Evolutionary conservation across 2,113 vertebrate species (phyloP).

Genomic region (Litocranius walleri): DNA sequence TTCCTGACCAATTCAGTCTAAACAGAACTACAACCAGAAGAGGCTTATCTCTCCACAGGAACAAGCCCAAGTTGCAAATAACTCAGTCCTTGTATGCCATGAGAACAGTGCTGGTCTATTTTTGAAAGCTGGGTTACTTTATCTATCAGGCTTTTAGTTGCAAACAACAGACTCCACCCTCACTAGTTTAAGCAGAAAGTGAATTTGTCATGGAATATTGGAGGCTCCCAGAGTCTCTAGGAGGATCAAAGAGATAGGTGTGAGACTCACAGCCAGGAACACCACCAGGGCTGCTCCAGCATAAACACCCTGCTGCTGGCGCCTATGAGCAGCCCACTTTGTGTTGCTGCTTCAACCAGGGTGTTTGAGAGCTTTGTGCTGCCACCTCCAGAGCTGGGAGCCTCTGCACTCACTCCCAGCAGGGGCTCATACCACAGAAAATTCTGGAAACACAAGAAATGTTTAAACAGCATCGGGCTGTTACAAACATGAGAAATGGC

Average conservation of each 20-base stretch:
- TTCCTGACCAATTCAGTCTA: background rate
- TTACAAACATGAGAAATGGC: background rate
- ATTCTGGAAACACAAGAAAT: background rate
- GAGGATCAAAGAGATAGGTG: background rate
- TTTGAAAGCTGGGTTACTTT: slow-evolving; percentile 6
- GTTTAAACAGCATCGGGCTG: background rate
- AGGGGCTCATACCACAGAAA: background rate
- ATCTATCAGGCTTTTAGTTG: background rate
- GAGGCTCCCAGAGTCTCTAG: background rate
- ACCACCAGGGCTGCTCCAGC: background rate
- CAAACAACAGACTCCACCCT: background rate
- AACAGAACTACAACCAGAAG: background rate
- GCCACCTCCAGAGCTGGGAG: background rate
- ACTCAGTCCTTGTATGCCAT: background rate
- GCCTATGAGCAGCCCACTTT: background rate
- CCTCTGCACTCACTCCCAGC: background rate
- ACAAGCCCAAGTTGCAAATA: background rate
- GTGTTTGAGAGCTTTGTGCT: background rate
- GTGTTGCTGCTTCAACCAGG: background rate
- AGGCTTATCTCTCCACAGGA: background rate
- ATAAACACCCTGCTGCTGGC: too few species aligned
- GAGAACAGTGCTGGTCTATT: background rate
- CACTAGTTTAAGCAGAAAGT: background rate
- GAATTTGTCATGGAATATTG: background rate
- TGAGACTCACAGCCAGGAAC: background rate